Evolutionary conservation across 1,140 invertebrate species (phyloP), one percentile per base, ranked within the genome.

Genomic region (Temnothorax curvispinosus): DNA sequence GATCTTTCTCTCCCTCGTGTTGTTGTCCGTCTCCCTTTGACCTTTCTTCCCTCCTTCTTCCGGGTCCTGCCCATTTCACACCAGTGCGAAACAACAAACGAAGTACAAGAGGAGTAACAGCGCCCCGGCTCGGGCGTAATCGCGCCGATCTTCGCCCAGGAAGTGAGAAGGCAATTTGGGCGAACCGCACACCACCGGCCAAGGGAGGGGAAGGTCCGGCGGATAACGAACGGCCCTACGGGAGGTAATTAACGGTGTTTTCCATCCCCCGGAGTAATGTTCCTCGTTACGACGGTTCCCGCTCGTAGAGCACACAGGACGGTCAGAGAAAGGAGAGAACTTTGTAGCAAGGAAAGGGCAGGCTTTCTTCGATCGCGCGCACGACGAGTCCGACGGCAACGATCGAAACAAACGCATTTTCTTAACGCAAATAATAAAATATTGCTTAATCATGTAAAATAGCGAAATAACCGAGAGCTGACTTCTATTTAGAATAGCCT

Each of bases 211-310:
- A 82, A 91, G 90, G 93, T 93, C 92, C 91, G 80, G 82, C 64
- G 92, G 93, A 95, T 95, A 95, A 95, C 92, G 93, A 93, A 95
- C 92, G 92, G 90, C 91, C 91, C 87, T 58, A 21, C 76, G 76
- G 91, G 89, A 93, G 93, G 90, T 95, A 95, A 95, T 94, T 95
- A 95, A 95, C 94, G 94, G 93, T 89, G 93, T 93, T 93, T 93
- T 93, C 91, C 93, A 91, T 90, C 89, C 90, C 77, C 82, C 81
- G 90, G 93, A 95, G 92, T 95, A 94, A 95, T 95, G 92, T 92
- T 90, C 77, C 93, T 95, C 94, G 94, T 95, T 95, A 95, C 88
- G 91, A 92, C 86, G 92, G 91, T 91, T 91, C 84, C 85, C 65
- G 75, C 86, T 88, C 91, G 89, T 88, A 90, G 88, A 91, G 85